Evolutionary conservation across 2,113 vertebrate genomes (phyloP).

Genomic region (Ploceus nigricollis): DNA sequence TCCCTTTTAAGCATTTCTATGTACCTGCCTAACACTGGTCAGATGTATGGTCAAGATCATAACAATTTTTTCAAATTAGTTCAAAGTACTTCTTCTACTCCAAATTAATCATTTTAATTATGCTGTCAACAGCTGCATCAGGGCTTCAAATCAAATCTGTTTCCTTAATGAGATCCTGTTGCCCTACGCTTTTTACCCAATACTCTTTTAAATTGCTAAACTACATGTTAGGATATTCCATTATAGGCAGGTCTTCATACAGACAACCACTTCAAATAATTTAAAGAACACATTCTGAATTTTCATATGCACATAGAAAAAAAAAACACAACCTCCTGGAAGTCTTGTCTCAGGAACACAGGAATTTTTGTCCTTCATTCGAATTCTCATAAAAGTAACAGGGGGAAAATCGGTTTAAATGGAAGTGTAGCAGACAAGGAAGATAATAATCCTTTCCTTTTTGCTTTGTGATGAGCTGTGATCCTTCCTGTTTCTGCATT

Average conservation of each 20-base stretch:
- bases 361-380: neutral
- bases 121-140: slow-evolving; percentile 68
- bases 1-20: neutral
- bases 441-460: neutral
- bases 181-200: neutral
- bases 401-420: neutral
- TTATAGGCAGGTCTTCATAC: neutral
- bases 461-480: neutral
- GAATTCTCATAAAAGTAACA: neutral
- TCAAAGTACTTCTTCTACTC: slow-evolving; percentile 50
- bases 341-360: neutral
- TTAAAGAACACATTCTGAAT: neutral
- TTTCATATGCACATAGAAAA: neutral
- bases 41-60: slow-evolving; percentile 21
- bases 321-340: neutral
- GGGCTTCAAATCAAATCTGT: slow-evolving; percentile 63
- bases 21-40: neutral
- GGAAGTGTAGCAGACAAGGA: neutral
- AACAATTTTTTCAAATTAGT: slow-evolving; percentile 59
- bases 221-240: neutral
- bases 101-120: slow-evolving; percentile 77
- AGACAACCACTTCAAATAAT: neutral
- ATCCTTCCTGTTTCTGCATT: slow-evolving; percentile 2
- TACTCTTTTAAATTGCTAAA: slow-evolving; percentile 28
- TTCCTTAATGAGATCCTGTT: slow-evolving; percentile 58